phyloP scores from a whole-genome alignment of 2,113 vertebrate species.

The Aramus guarauna region DNA sequence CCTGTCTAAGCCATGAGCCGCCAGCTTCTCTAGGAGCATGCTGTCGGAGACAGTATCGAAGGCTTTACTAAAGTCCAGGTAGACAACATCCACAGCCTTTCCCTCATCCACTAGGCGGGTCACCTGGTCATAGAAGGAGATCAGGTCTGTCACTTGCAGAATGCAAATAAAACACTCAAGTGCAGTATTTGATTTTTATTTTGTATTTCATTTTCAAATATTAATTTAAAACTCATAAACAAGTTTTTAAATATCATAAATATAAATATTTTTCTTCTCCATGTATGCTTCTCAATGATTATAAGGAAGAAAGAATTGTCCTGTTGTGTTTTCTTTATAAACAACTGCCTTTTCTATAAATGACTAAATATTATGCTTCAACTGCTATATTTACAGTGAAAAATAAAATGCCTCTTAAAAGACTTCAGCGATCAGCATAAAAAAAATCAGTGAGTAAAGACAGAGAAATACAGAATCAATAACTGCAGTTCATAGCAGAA shows the following conservation, averaged over 20 bases:
- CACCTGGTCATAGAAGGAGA: too few relatives aligned
- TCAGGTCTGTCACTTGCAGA: background rate
- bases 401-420: background rate
- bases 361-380: background rate
- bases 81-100: too few relatives aligned
- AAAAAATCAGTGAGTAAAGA: background rate
- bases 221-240: background rate
- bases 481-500: background rate
- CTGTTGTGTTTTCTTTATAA: background rate
- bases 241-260: background rate
- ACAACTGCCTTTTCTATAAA: background rate
- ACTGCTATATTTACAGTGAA: background rate
- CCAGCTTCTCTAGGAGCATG: too few relatives aligned
- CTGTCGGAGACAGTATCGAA: too few relatives aligned
- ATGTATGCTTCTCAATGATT: background rate
- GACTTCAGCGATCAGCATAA: background rate
- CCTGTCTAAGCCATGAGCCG: too few relatives aligned
- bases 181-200: background rate
- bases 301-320: background rate
- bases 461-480: background rate
- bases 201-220: background rate
- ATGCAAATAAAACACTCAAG: background rate
- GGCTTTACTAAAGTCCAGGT: too few relatives aligned
- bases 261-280: background rate
- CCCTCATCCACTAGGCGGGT: too few relatives aligned